A percentile compares a stretch with the other conserved stretches of the same genome.
Conservation (phyloP, 2,113 vertebrate genomes). For the Ahaetulla prasina region DNA sequence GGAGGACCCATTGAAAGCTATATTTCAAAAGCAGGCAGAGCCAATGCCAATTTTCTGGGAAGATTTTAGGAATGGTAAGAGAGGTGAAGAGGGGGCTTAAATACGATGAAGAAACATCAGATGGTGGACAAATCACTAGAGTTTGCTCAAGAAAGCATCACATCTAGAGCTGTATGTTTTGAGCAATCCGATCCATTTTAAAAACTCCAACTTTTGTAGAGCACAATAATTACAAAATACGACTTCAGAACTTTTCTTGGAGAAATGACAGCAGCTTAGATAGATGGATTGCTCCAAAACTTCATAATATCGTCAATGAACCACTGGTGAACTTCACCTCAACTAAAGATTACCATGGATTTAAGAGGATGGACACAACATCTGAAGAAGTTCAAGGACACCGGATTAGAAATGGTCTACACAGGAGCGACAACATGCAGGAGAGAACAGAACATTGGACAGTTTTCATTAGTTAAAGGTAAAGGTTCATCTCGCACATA, state of each 20-base stretch:
- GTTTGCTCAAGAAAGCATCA: slow-evolving; percentile 3
- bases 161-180: not conserved
- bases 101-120: slow-evolving; percentile 1
- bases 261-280: not conserved
- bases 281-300: not conserved
- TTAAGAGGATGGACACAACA: not conserved
- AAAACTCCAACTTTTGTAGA: slow-evolving; percentile 6
- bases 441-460: not conserved
- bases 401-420: not conserved
- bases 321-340: not conserved
- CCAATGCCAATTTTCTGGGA: not conserved
- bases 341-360: not conserved
- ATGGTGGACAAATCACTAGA: slow-evolving; percentile 11
- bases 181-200: not conserved
- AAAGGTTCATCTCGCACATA: too few relatives aligned
- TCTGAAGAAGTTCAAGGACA: not conserved
- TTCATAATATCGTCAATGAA: not conserved
- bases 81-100: not conserved
- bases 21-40: not conserved
- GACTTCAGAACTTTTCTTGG: not conserved
- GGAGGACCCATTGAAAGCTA: not conserved
- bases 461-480: not conserved
- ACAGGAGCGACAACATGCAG: not conserved
- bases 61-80: not conserved
- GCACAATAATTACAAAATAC: not conserved